phyloP scores from a whole-genome alignment of 2,113 vertebrate genomes.

The Panurus biarmicus region DNA sequence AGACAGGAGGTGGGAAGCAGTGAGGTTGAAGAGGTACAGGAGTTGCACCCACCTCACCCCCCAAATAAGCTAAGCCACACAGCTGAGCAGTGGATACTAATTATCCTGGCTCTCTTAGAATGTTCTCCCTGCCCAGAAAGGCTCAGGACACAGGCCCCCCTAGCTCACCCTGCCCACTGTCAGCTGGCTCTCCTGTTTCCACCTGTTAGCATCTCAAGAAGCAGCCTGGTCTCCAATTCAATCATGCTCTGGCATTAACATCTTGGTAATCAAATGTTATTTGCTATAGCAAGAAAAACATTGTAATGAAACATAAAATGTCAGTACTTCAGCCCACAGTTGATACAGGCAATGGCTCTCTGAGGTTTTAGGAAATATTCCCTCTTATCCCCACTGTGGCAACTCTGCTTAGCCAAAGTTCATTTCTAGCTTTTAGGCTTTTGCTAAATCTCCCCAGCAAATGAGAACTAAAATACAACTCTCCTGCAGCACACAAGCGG shows the following conservation, averaged over 20 bases:
- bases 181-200: neutral
- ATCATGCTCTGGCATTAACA: neutral
- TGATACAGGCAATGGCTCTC: neutral
- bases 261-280: neutral
- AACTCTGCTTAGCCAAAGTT: neutral
- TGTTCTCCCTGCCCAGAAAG: neutral
- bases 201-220: neutral
- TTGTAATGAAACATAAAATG: neutral
- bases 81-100: neutral
- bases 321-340: neutral
- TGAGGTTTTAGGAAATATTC: neutral
- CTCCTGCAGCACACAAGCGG: neutral
- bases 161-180: neutral
- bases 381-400: neutral
- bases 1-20: neutral
- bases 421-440: neutral
- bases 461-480: neutral
- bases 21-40: neutral
- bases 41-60: no score
- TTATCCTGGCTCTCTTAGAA: neutral
- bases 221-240: neutral
- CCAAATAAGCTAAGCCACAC: neutral
- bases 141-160: neutral
- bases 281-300: neutral
- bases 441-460: neutral